These are phyloP conservation scores for Margarornis squamiger DNA, from an alignment of 2,797 vertebrate genomes.

Conservation along the genomic window DNA sequence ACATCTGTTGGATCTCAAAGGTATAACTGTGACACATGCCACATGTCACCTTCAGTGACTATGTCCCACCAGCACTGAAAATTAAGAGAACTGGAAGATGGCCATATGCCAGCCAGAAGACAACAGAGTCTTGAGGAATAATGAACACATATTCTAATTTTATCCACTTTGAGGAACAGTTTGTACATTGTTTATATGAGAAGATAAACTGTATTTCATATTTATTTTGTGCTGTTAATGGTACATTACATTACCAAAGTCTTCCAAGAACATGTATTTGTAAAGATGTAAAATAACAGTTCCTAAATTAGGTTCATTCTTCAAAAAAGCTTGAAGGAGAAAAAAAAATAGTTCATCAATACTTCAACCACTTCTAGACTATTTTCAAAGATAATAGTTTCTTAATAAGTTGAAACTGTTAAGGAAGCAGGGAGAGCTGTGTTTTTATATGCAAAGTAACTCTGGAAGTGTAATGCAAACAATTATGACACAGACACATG, in stretches of 20 bases:
- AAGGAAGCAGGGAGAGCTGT: background rate
- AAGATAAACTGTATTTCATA: background rate
- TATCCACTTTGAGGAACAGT: slow-evolving; percentile 1
- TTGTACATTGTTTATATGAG: background rate
- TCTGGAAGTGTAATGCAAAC: fast-evolving
- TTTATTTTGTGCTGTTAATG: background rate
- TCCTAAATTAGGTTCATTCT: background rate
- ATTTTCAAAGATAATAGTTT: background rate
- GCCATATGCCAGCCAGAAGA: slow-evolving; percentile 57
- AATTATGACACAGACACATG: background rate
- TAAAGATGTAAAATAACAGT: background rate
- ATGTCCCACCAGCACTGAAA: slow-evolving; percentile 58
- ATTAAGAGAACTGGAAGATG: slow-evolving; percentile 68
- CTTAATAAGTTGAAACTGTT: background rate
- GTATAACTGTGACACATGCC: slow-evolving; percentile 57
- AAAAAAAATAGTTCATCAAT: background rate
- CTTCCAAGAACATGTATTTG: background rate
- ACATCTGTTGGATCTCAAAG: slow-evolving; percentile 62
- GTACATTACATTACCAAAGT: background rate
- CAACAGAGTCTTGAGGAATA: slow-evolving; percentile 8
- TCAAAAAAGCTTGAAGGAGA: background rate
- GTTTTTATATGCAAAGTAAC: background rate
- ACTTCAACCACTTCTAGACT: background rate
- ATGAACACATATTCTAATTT: slow-evolving; percentile 49
- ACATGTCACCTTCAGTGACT: slow-evolving; percentile 64